Evolutionary conservation across 2,113 vertebrate genomes (phyloP).

Genomic region (Mola mola): DNA sequence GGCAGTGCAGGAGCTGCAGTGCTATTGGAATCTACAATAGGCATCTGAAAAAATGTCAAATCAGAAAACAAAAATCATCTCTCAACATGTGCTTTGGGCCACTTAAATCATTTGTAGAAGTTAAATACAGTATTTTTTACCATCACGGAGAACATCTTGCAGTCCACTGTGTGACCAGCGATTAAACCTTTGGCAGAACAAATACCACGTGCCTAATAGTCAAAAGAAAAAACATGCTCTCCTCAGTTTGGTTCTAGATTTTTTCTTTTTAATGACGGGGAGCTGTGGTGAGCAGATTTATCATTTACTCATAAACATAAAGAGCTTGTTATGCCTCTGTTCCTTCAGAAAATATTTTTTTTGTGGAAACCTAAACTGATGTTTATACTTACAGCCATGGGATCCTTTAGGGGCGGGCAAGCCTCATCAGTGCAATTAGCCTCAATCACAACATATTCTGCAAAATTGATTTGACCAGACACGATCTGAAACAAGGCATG

Average conservation of each 20-base stretch:
- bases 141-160: constrained; percentile 66
- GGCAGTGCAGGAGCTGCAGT: constrained; percentile 13
- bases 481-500: constrained; percentile 67
- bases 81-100: neutral
- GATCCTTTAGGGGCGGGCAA: constrained; percentile 59
- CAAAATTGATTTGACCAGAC: constrained; percentile 21
- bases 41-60: constrained; percentile 40
- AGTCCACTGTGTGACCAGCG: constrained; percentile 50
- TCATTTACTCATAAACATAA: no score
- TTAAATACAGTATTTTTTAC: constrained; percentile 49
- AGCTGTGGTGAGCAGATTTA: no score
- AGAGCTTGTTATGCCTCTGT: no score
- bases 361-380: neutral
- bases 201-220: constrained; percentile 70
- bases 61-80: neutral
- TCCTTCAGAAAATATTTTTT: neutral
- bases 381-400: constrained; percentile 73
- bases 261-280: neutral
- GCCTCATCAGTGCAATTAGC: constrained; percentile 72
- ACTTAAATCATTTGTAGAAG: neutral
- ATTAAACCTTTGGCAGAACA: constrained; percentile 60
- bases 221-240: neutral
- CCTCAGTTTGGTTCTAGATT: neutral
- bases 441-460: constrained; percentile 76
- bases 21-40: constrained; percentile 50